Percentiles rank a stretch among this genome's conserved stretches.
Conservation (phyloP, 2,797 vertebrate genomes). For the Anas georgica region DNA sequence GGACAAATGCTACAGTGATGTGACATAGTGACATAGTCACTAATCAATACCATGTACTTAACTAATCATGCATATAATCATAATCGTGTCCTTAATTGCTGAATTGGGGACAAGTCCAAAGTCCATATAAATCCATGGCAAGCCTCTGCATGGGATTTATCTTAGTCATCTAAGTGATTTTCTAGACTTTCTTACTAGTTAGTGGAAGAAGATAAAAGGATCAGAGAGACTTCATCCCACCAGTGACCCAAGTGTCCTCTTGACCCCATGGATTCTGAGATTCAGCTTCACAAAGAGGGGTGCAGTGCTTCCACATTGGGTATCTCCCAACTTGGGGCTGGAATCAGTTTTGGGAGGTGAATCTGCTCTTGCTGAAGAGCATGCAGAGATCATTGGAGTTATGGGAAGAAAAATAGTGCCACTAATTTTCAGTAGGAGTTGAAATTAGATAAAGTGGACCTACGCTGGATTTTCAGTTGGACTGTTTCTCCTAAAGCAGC, state of each 20-base stretch:
- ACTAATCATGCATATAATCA: neutral
- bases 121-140: rapidly evolving
- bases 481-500: neutral
- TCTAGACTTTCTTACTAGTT: neutral
- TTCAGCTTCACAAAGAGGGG: neutral
- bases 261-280: neutral
- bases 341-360: rapidly evolving
- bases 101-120: neutral
- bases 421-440: neutral
- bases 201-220: neutral
- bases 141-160: neutral
- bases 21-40: neutral
- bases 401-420: neutral
- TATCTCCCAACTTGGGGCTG: neutral
- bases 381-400: neutral
- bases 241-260: neutral
- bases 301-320: neutral
- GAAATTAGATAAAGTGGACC: neutral
- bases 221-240: neutral
- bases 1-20: neutral
- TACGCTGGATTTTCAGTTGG: rapidly evolving
- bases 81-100: rapidly evolving
- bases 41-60: neutral
- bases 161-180: neutral
- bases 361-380: neutral